A percentile compares a stretch with the other conserved stretches of the same genome.
These are phyloP conservation scores for Cryptotermes secundus DNA, from an alignment of 1,140 invertebrate species.

Conservation along the genomic window DNA sequence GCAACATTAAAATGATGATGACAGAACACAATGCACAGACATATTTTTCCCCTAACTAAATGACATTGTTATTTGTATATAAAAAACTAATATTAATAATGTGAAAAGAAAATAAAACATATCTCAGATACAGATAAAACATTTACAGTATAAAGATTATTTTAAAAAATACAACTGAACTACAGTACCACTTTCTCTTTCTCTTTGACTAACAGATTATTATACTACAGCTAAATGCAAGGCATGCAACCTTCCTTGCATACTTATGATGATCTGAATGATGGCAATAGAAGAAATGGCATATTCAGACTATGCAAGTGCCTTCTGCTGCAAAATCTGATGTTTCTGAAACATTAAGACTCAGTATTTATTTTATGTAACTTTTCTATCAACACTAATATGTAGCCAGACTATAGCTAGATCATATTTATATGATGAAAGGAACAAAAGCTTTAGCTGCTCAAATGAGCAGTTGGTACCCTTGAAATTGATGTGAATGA, in stretches of 20 bases:
- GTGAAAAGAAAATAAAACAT: background rate
- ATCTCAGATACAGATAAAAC: slow-evolving; percentile 19
- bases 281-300: slow-evolving; percentile 1
- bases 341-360: background rate
- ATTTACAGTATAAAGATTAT: slow-evolving; percentile 20
- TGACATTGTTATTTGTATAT: background rate
- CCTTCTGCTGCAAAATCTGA: background rate
- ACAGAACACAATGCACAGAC: slow-evolving; percentile 8
- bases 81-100: slow-evolving; percentile 21
- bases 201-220: background rate
- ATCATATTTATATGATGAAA: background rate
- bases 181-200: background rate
- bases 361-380: background rate
- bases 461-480: background rate
- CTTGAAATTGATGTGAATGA: background rate
- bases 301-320: background rate
- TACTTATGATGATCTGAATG: slow-evolving; percentile 4
- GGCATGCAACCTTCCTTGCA: background rate
- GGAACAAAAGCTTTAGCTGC: background rate
- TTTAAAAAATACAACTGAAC: slow-evolving; percentile 14
- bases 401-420: background rate
- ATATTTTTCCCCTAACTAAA: background rate
- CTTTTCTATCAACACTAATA: background rate
- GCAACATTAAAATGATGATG: slow-evolving; percentile 11
- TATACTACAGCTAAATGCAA: slow-evolving; percentile 6